phyloP scores from a whole-genome alignment of 2,113 vertebrate species.

The Lathamus discolor region DNA sequence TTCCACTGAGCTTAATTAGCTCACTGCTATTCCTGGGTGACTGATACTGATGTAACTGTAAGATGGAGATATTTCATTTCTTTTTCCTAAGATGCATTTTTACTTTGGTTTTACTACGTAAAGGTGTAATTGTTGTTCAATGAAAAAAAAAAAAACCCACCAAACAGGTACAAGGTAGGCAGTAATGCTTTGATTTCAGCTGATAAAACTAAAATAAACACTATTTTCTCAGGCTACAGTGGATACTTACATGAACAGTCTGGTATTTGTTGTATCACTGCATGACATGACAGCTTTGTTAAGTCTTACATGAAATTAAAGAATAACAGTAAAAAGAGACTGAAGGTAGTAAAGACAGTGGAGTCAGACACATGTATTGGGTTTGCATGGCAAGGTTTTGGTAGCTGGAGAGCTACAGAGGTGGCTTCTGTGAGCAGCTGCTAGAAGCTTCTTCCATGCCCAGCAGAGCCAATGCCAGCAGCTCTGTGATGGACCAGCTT shows the following conservation, averaged over 20 bases:
- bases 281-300: neutral
- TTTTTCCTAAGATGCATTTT: neutral
- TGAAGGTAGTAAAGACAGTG: neutral
- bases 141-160: neutral
- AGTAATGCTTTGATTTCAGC: neutral
- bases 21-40: slow-evolving; percentile 30
- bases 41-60: slow-evolving; percentile 24
- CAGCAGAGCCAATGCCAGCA: neutral
- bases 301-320: neutral
- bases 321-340: neutral
- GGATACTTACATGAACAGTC: neutral
- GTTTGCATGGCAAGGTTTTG: neutral
- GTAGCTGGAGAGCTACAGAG: neutral
- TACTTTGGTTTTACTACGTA: neutral
- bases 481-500: neutral
- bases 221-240: neutral
- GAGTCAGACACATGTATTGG: neutral
- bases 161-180: neutral
- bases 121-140: neutral
- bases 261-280: neutral
- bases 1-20: slow-evolving; percentile 65
- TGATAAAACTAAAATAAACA: neutral
- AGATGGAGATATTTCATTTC: neutral
- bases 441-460: neutral
- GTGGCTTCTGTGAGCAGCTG: neutral